These are phyloP conservation scores for Seriola rivoliana DNA, from an alignment of 2,113 vertebrate genomes.

Conservation along the genomic window DNA sequence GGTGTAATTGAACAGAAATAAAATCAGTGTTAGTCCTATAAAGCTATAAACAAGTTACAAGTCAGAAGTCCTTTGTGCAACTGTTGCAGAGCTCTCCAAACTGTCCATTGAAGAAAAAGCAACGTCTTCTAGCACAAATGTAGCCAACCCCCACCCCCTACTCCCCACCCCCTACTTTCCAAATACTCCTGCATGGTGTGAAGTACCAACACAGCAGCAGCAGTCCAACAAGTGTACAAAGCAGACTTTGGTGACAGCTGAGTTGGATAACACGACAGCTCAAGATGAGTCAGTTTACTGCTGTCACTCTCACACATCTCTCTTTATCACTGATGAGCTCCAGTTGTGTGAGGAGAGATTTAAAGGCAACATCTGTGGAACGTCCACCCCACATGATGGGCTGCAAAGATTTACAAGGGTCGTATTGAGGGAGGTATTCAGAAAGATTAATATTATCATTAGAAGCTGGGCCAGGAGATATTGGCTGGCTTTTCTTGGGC, in stretches of 20 bases:
- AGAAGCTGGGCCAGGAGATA: not conserved
- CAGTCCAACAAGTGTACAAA: constrained; percentile 2
- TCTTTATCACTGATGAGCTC: constrained; percentile 33
- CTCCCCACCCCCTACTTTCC: too few relatives aligned
- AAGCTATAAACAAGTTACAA: not conserved
- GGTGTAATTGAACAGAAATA: constrained; percentile 4
- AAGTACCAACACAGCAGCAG: constrained; percentile 13
- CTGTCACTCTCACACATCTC: constrained; percentile 33
- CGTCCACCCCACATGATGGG: constrained; percentile 16
- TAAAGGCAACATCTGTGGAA: constrained; percentile 61
- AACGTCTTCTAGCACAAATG: not conserved
- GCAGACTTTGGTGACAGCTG: constrained; percentile 54
- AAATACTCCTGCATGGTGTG: not conserved
- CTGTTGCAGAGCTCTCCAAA: not conserved
- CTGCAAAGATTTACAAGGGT: constrained; percentile 31
- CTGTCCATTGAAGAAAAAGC: not conserved
- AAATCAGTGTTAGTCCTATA: not conserved
- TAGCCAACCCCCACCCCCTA: not conserved
- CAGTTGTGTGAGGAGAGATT: constrained; percentile 37
- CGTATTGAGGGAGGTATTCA: constrained; percentile 18
- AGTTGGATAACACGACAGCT: constrained; percentile 40
- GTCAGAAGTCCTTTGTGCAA: not conserved
- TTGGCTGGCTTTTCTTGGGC: not conserved
- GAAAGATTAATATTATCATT: constrained; percentile 5
- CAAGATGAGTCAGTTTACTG: constrained; percentile 41